Base-by-base conservation (phyloP, 2,797 vertebrate genomes). In the Mycteria americana region DNA sequence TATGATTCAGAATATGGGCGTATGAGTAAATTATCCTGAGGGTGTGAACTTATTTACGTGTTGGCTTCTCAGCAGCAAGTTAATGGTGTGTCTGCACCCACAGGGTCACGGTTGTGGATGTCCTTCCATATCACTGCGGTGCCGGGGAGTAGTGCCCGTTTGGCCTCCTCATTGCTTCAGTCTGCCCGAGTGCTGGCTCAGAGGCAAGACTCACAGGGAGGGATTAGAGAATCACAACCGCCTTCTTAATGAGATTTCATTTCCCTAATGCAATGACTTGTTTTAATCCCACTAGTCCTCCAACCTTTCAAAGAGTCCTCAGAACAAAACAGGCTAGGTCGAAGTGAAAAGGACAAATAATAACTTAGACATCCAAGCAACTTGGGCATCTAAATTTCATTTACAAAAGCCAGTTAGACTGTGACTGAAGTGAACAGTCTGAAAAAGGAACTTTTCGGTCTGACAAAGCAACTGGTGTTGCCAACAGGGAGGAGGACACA, bases 61-160 rank as follows among this genome's bases (percentile, higher is more conserved):
- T 48, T 2, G 1, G 53, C 59, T 63, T 72, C 76, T n/a, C 41
- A 35, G 56, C 50, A 78, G 67, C 39, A 68, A 60, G 21, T 21
- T 45, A 48, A 24, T 21, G 21, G 22, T 54, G 39, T 9, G 8
- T 35, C n/a, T 28, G 33, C 77, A 60, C 45, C 18, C 39, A 12
- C 4, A 14, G 21, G 84, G 31, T 21, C 70, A 16, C 0, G 0
- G 48, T 9, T 59, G 54, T 27, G 30, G 54, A 28, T 37, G 54
- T n/a, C 39, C 41, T 57, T 69, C 39, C 21, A 8, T 23, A 46
- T 5, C 31, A 7, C n/a, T 18, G 28, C 1, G 2, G 37, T 30
- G 41, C 43, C 1, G 1, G 30, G 28, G 45, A 57, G 14, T 5
- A 35, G 43, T 5, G 45, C 60, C 30, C 2, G 0, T 18, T 56